Base-by-base conservation (phyloP, 2,888 invertebrate species). In the Watsonalla cultraria region DNA sequence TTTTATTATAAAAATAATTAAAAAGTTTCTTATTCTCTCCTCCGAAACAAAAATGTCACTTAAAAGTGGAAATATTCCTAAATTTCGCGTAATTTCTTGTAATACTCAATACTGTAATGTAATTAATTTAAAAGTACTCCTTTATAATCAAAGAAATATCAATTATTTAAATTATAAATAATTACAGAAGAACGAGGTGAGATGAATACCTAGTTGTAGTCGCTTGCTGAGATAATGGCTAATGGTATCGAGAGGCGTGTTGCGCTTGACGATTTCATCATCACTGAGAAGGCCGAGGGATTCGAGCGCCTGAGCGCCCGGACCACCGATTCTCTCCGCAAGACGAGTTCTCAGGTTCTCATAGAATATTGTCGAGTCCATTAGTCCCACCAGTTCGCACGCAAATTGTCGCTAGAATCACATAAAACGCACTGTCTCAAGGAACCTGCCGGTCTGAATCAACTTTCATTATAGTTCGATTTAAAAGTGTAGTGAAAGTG, bases 201-300 rank as follows among this genome's bases (percentile, higher is more conserved):
- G 11, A 14, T 33, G 35, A 15, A 45, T 85, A 95, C 97, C 95
- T 62, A 96, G 94, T 34, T 93, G 93, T 46, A 99, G 88, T 74
- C 94, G 94, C 64, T 96, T 96, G 53, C 96, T 94, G 46, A 99
- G 91, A 80, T 96, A 98, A 76, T 97, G 94, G 46, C 97, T 97
- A 49, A 99, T 91, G 0, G 99, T 98, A 77, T 99, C 99, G 45
- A 99, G 87, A 0, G 99, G 98, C 0, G 97, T 95, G 59, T 94
- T 94, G 42, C 94, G 86, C 84, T 99, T 99, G 34, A 95, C 92
- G 5, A 99, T 94, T 0, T 92, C 92, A 48, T 94, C 93, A 48
- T 98, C 98, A 13, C 95, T 94, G 51, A 99, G 89, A 0, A 99
- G 87, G 0, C 99, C 99, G 35, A 99, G 90, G 60, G 95, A 94